These are phyloP conservation scores for Tanytarsus gracilentus DNA, from an alignment of 2,888 invertebrate species.

Conservation along the genomic window DNA sequence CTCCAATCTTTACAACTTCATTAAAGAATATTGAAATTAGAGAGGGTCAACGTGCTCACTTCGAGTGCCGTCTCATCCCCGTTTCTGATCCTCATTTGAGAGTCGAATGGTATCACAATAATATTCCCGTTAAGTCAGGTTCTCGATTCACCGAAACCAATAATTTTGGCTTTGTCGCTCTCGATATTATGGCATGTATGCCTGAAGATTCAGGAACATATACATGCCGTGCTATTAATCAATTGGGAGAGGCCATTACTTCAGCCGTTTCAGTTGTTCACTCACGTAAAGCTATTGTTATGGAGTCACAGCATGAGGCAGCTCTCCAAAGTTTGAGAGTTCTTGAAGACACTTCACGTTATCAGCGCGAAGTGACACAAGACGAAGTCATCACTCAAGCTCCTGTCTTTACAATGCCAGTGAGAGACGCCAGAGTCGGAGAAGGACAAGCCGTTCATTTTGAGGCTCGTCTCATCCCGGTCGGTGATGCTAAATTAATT, in stretches of 20 bases:
- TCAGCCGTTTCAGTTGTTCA: constrained; percentile 79
- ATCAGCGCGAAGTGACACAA: constrained; percentile 61
- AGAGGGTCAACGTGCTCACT: constrained; percentile 90
- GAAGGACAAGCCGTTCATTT: constrained; percentile 92
- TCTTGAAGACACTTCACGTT: constrained; percentile 68
- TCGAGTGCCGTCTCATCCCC: constrained; percentile 88
- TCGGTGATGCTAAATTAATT: constrained; percentile 84
- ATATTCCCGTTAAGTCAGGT: constrained; percentile 79
- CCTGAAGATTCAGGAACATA: constrained; percentile 96
- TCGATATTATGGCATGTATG: constrained; percentile 91
- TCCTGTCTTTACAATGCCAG: constrained; percentile 85
- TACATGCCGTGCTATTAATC: constrained; percentile 86
- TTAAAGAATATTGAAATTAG: constrained; percentile 85
- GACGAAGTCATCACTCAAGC: constrained; percentile 79
- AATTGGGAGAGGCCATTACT: constrained; percentile 85
- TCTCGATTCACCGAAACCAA: constrained; percentile 93
- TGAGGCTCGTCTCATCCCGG: constrained; percentile 87
- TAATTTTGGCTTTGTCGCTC: constrained; percentile 93
- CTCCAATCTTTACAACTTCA: constrained; percentile 88
- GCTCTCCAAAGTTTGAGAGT: constrained; percentile 71
- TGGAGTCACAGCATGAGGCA: constrained; percentile 81
- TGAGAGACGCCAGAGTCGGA: constrained; percentile 73
- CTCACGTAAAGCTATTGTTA: constrained; percentile 74
- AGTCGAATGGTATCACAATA: constrained; percentile 94
- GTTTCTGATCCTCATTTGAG: constrained; percentile 89